Evolutionary conservation across 2,888 invertebrate genomes (phyloP).

Genomic region (Campoplex capitator): DNA sequence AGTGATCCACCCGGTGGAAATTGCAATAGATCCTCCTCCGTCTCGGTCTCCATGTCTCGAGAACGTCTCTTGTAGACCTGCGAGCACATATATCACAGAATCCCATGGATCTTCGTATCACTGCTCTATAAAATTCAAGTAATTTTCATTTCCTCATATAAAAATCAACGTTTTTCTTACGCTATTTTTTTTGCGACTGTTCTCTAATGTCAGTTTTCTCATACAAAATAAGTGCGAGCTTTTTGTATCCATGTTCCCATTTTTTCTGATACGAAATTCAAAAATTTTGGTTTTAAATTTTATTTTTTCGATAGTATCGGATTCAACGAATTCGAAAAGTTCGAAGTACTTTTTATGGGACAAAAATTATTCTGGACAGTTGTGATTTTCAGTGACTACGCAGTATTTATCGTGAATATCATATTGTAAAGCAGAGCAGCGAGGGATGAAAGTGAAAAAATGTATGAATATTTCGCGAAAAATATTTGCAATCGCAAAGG

Average conservation of each 20-base stretch:
- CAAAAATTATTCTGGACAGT: background rate
- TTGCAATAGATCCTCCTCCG: constrained; percentile 87
- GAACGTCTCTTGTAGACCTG: constrained; percentile 94
- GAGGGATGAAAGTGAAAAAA: background rate
- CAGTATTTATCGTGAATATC: background rate
- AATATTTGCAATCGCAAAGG: background rate
- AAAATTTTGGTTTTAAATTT: no score
- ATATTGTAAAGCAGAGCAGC: background rate
- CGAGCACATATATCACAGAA: constrained; percentile 61
- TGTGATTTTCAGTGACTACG: background rate
- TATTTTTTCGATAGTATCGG: background rate
- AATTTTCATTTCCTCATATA: background rate
- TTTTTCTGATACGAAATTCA: background rate
- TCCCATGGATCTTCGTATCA: constrained; percentile 17
- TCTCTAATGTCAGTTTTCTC: background rate
- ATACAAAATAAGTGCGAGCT: background rate
- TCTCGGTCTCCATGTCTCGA: constrained; percentile 94
- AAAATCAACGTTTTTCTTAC: background rate
- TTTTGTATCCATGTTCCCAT: background rate
- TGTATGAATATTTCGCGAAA: background rate
- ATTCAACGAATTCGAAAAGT: background rate
- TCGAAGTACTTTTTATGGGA: background rate
- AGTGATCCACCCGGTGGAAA: constrained; percentile 85
- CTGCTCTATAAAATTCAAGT: constrained; percentile 10
- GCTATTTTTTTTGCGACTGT: background rate